Evolutionary conservation across 2,113 vertebrate genomes (phyloP), one percentile per base, ranked within the genome.

Genomic region (Tragelaphus scriptus): DNA sequence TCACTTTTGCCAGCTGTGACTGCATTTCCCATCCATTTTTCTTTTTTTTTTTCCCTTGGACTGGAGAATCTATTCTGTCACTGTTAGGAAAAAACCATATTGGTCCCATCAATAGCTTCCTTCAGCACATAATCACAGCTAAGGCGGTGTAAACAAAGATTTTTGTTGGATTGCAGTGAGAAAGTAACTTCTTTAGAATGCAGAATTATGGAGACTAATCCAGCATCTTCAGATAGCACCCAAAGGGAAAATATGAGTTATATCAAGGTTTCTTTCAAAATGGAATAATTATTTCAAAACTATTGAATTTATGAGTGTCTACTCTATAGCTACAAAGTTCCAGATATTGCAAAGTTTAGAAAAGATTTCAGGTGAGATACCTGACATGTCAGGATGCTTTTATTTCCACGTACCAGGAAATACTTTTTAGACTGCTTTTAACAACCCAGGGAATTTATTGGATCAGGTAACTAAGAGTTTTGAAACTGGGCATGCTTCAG

Each of bases 11-110:
- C 96, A 95, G 68, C 86, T 92, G 8, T 92, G 88, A 85, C 68
- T 96, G 47, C 19, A 75, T 97, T 96, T 96, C 61, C 68, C 17
- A 77, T 91, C 58, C 84, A 75, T 88, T 95, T 96, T 44, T 63
- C 75, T 59, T 53, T 93, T 23, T 84, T 56, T 90, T 49, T 3
- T 93, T 23, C 49, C 26, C 61, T 93, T 71, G 79, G 40, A 36
- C 47, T 87, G 40, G 79, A 88, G 85, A 77, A 68, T 94, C 91
- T 59, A 36, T 82, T 79, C 77, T 79, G 47, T 94, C 89, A 36
- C 30, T 91, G 61, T 40, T 53, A 85, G 85, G 68, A 36, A 47
- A 25, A 88, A 77, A n/a, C 11, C 17, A 21, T 36, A 85, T 44
- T 47, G 55, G 61, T 77, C 82, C 51, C 91, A 47, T 88, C 82